These are phyloP conservation scores for Lutjanus erythropterus DNA, from an alignment of 2,113 vertebrate species.

Conservation along the genomic window DNA sequence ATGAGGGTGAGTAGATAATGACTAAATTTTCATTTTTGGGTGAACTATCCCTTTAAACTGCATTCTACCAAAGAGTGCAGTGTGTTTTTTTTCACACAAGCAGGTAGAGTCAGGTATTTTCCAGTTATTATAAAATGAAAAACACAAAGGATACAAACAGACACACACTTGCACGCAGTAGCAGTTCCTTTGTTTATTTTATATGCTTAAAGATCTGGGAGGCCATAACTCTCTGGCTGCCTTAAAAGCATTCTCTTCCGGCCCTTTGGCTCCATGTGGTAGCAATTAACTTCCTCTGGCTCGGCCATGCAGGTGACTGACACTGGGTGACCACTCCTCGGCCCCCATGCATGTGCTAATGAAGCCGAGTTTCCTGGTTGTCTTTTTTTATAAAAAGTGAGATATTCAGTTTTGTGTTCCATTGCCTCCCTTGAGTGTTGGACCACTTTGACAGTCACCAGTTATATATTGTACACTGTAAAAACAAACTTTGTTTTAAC, in stretches of 20 bases:
- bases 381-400: slow-evolving; percentile 21
- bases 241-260: slow-evolving; percentile 89
- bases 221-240: slow-evolving; percentile 92
- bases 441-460: slow-evolving; percentile 34
- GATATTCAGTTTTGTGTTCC: slow-evolving; percentile 23
- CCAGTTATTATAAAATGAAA: slow-evolving; percentile 19
- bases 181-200: slow-evolving; percentile 90
- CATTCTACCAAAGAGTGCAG: not conserved
- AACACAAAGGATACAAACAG: slow-evolving; percentile 45
- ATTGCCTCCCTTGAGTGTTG: slow-evolving; percentile 16
- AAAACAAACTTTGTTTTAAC: too few relatives aligned
- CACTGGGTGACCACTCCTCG: slow-evolving; percentile 75
- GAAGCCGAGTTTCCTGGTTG: slow-evolving; percentile 75
- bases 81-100: not conserved
- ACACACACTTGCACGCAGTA: slow-evolving; percentile 82
- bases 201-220: slow-evolving; percentile 92
- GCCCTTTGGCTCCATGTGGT: slow-evolving; percentile 89
- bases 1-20: too few relatives aligned
- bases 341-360: slow-evolving; percentile 89
- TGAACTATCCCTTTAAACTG: too few relatives aligned
- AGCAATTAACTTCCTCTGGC: slow-evolving; percentile 89
- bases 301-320: slow-evolving; percentile 77
- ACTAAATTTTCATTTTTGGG: too few relatives aligned
- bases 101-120: not conserved
- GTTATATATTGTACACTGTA: slow-evolving; percentile 20